phyloP scores from a whole-genome alignment of 2,113 vertebrate genomes.

The Nettapus auritus region DNA sequence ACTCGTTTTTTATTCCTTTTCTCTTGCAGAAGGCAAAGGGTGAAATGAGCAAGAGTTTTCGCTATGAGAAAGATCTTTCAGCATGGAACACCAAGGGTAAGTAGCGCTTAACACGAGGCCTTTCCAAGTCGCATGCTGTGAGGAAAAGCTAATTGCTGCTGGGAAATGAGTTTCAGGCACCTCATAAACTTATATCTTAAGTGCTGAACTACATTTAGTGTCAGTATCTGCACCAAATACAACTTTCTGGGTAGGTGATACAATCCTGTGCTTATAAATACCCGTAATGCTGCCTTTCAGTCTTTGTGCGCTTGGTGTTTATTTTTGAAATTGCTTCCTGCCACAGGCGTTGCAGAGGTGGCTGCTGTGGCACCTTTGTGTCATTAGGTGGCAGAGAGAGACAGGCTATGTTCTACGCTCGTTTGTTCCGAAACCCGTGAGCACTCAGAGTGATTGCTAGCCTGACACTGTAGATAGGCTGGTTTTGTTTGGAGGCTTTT shows the following conservation, averaged over 20 bases:
- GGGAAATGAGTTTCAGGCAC: fast-evolving
- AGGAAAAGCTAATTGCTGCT: too few species aligned
- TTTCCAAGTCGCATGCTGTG: background rate
- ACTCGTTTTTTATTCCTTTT: background rate
- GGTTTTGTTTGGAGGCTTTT: fast-evolving
- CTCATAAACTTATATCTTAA: fast-evolving
- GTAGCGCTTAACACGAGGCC: fast-evolving
- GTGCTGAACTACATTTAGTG: fast-evolving
- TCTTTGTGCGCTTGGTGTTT: fast-evolving
- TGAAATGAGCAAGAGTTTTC: fast-evolving
- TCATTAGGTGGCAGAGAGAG: slow-evolving; percentile 72
- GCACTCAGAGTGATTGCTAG: slow-evolving; percentile 75
- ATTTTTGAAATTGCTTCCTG: background rate
- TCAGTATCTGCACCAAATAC: fast-evolving
- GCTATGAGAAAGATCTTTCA: fast-evolving
- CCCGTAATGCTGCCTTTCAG: fast-evolving
- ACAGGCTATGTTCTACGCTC: slow-evolving; percentile 77
- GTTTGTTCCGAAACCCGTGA: slow-evolving; percentile 40
- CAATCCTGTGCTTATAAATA: fast-evolving
- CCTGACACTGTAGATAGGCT: slow-evolving; percentile 37
- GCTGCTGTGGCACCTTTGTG: slow-evolving; percentile 66
- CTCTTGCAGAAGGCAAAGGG: background rate
- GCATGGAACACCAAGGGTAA: background rate
- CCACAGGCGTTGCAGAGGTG: slow-evolving; percentile 57
- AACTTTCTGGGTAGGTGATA: fast-evolving